Evolutionary conservation across 2,113 vertebrate species (phyloP), one percentile per base, ranked within the genome.

Genomic region (Ceyx cyanopectus): DNA sequence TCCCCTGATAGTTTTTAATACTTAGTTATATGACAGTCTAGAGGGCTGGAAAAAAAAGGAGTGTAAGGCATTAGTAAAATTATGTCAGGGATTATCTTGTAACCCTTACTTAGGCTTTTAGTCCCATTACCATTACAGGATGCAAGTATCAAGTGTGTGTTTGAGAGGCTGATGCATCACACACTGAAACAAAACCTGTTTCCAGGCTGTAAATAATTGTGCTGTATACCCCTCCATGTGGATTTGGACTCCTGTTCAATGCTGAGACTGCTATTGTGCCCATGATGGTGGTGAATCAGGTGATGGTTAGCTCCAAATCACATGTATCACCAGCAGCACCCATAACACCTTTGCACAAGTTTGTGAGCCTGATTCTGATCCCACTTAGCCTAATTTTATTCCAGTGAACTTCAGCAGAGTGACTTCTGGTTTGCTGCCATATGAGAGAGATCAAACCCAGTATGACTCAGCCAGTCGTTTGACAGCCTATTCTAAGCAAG

Each of bases 401-500:
- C 60, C 30, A 80, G 7, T 27, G 51, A 91, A 70, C 75, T 89
- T 82, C 82, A 74, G 62, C 21, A 73, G 46, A 91, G 70, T 85
- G 81, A 87, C 78, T 95, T 51, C 62, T 81, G 30, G 66, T 92
- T 89, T 92, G 86, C 89, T 96, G 91, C 94, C 70, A 27, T 76
- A 37, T 85, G 81, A 90, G 67, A 81, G 84, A 95, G 89, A 92
- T 92, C 1, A 4, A 92, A 89, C 63, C 81, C 40, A 80, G 53
- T 53, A 66, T 96, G 95, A 96, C 84, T 95, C 95, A 96, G 92
- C 77, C 54, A 0, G 7, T 68, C 30, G 14, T 60, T 94, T 93
- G 87, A 81, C 84, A 93, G 84, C 85, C 89, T 96, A 93, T 96
- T 96, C 91, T 89, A 87, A 95, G 92, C 68, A 88, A 68, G 34